phyloP scores from a whole-genome alignment of 2,113 vertebrate genomes.

The Vidua macroura region DNA sequence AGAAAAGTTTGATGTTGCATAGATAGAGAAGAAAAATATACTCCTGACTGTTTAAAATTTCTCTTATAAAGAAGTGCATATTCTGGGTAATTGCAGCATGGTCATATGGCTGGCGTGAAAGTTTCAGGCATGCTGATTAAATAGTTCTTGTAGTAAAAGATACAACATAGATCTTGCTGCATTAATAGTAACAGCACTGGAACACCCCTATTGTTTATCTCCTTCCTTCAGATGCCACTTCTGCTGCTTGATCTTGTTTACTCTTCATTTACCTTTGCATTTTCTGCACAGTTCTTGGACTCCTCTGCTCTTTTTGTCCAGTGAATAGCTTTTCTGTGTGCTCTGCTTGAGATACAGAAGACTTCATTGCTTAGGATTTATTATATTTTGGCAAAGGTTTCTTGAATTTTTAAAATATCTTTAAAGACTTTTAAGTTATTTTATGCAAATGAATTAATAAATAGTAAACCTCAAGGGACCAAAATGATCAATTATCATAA shows the following conservation, averaged over 20 bases:
- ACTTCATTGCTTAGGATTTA: not conserved
- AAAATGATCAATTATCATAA: not conserved
- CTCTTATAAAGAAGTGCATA: not conserved
- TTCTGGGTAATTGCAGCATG: not conserved
- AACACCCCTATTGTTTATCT: not conserved
- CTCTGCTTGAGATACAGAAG: not conserved
- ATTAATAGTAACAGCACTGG: not conserved
- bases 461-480: not conserved
- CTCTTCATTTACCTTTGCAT: not conserved
- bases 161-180: not conserved
- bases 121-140: not conserved
- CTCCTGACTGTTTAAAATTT: conserved; percentile 1
- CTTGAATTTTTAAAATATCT: not conserved
- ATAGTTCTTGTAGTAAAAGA: not conserved
- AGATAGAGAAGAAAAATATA: not conserved
- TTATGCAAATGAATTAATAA: not conserved
- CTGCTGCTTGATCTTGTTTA: not conserved
- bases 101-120: not conserved
- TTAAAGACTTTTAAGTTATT: not conserved
- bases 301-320: not conserved
- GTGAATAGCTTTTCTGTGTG: not conserved
- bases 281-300: not conserved
- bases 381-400: not conserved
- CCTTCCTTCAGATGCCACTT: not conserved
- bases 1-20: not conserved